Conservation (phyloP, 2,113 vertebrate genomes). For the Scopus umbretta region DNA sequence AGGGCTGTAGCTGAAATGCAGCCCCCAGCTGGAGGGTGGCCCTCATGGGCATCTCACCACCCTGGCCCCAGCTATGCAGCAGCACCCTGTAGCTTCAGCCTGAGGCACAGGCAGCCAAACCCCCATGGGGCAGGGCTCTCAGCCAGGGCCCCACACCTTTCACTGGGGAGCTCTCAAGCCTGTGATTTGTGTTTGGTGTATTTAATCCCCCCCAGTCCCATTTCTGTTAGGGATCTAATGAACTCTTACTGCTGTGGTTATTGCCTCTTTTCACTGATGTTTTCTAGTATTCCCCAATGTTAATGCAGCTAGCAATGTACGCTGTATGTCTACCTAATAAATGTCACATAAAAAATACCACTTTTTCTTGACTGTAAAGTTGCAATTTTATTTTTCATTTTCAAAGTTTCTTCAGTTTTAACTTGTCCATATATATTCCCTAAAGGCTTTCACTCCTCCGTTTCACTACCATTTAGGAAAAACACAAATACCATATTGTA, state of each 20-base stretch:
- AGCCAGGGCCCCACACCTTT: not conserved
- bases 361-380: not conserved
- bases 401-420: not conserved
- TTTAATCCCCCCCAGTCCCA: not conserved
- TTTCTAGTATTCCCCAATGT: not conserved
- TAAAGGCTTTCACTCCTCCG: not conserved
- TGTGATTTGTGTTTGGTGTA: not conserved
- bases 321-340: not conserved
- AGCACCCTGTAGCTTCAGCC: not conserved
- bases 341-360: not conserved
- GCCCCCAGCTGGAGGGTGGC: too few relatives aligned
- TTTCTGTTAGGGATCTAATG: not conserved
- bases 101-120: not conserved
- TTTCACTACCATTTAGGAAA: not conserved
- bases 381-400: not conserved
- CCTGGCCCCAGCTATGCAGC: accelerated
- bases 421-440: not conserved
- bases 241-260: not conserved
- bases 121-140: not conserved
- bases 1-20: not conserved
- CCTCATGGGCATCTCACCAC: not conserved
- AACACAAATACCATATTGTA: not conserved
- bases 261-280: not conserved
- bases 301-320: not conserved
- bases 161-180: not conserved